These are phyloP conservation scores for Drosophila leonis DNA, from an alignment of 2,888 invertebrate genomes.

Conservation along the genomic window DNA sequence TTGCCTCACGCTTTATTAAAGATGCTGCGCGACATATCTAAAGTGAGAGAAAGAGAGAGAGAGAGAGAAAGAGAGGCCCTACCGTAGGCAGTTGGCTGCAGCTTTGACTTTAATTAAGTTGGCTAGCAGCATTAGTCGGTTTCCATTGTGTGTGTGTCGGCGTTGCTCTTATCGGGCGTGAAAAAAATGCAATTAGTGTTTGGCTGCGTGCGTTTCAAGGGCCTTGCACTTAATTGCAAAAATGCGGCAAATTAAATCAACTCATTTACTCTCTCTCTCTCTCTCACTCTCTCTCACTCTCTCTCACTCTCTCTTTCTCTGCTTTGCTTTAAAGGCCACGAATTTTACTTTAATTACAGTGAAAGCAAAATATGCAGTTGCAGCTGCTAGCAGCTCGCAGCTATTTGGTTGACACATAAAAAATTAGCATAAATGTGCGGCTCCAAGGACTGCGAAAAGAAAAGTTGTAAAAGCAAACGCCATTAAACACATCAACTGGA, in stretches of 20 bases:
- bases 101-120: constrained; percentile 76
- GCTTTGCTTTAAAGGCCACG: constrained; percentile 20
- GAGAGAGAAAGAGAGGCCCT: not conserved
- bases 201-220: constrained; percentile 65
- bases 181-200: constrained; percentile 80
- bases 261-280: not conserved
- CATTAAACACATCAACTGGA: constrained; percentile 82
- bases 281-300: not conserved
- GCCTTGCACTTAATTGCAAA: constrained; percentile 71
- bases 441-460: constrained; percentile 36
- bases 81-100: constrained; percentile 66
- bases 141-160: constrained; percentile 43
- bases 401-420: constrained; percentile 59
- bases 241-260: constrained; percentile 75
- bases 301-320: not conserved
- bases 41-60: not conserved
- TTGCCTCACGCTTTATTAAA: constrained; percentile 72
- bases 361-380: constrained; percentile 63
- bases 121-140: constrained; percentile 44
- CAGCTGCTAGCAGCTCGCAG: constrained; percentile 27
- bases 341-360: constrained; percentile 81
- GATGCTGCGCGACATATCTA: constrained; percentile 36
- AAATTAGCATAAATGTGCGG: constrained; percentile 75
- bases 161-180: constrained; percentile 68
- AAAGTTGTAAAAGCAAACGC: constrained; percentile 81